Base-by-base conservation (phyloP, 2,888 invertebrate species). In the Drosophila paramelanica region DNA sequence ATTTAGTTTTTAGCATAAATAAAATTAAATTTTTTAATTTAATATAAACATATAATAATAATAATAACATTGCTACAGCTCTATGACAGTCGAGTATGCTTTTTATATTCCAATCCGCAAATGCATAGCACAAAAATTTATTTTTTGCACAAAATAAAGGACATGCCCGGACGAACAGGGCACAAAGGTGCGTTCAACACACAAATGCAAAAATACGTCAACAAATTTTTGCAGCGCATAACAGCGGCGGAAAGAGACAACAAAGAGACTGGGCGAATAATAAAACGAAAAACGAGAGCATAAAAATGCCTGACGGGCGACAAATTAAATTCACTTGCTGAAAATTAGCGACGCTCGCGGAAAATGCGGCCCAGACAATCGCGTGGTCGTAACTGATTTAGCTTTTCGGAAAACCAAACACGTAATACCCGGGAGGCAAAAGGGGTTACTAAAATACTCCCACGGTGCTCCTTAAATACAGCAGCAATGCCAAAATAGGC, bases 271-370 rank as follows among this genome's bases (percentile, higher is more conserved):
- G 33, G 10, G 10, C 8, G 31, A 8, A 31, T 31, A 8, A 31
- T 31, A 10, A 10, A 31, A 39, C 25, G 10, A 25, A 50, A 36
- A 50, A 58, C 20, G 23, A 33, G 36, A 25, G 81, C 74, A 84
- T 80, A 71, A 78, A 68, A 81, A 81, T 56, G 68, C 45, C 72
- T 65, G 56, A 75, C 41, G 64, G 68, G 51, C 69, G 62, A 65
- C 57, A 75, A 73, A 81, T 84, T 70, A 78, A 84, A 81, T 84
- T 81, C 60, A 67, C 67, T 76, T 75, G 73, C 67, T 65, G 61
- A 65, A 87, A 81, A 82, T 82, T 78, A 87, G 81, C 73, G 60
- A 68, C 56, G 73, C 53, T 75, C 68, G 67, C 68, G 77, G 68
- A 47, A 66, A 74, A 53, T 55, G 66, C 39, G 66, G 65, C 64